phyloP scores from a whole-genome alignment of 2,888 invertebrate species.

The Polyommatus iphigenia region DNA sequence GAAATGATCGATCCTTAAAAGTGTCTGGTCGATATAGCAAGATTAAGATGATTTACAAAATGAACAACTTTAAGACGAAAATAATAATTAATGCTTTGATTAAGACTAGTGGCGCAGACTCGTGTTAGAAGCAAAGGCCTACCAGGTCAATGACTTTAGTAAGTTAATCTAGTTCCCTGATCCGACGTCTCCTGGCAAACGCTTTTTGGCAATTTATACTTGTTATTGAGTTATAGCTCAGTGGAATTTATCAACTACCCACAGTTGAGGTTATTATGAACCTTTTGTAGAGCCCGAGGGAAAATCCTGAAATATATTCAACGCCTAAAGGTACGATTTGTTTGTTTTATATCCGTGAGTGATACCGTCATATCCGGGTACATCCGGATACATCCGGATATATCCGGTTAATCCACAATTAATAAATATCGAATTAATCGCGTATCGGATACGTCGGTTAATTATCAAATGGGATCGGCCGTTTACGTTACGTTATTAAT shows the following conservation, averaged over 20 bases:
- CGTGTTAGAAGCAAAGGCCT: no score
- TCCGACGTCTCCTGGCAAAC: no score
- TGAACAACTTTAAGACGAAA: no score
- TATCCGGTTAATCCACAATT: background rate
- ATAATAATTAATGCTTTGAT: no score
- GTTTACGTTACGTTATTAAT: background rate
- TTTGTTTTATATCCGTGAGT: background rate
- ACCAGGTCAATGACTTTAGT: no score
- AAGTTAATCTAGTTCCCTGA: no score
- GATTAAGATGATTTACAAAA: no score
- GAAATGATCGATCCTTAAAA: no score
- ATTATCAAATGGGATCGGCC: background rate
- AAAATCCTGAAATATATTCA: background rate
- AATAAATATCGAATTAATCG: conserved; percentile 18
- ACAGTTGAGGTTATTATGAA: background rate
- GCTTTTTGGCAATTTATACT: no score
- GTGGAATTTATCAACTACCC: background rate
- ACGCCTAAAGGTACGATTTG: conserved; percentile 10
- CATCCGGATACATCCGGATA: background rate
- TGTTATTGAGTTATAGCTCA: background rate
- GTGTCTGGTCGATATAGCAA: no score
- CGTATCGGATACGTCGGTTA: conserved; percentile 8
- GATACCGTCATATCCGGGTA: background rate
- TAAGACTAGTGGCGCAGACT: no score
- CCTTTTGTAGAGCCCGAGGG: background rate